Conservation (phyloP, 2,797 vertebrate species). For the Heliangelus exortis region DNA sequence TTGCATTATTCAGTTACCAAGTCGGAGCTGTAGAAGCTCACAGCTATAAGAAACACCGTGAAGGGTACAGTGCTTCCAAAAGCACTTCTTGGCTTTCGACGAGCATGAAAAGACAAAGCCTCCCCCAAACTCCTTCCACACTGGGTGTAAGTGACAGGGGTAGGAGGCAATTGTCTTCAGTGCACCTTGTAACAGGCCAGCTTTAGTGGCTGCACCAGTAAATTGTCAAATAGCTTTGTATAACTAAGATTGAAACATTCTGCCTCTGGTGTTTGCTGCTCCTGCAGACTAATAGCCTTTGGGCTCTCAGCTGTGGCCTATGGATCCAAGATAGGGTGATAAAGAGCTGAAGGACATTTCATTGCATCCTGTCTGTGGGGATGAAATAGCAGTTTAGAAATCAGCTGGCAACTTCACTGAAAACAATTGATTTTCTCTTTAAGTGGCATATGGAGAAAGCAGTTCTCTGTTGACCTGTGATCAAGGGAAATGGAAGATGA, state of each 20-base stretch:
- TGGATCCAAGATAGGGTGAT: not conserved
- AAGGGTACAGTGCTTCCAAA: not conserved
- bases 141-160: accelerated
- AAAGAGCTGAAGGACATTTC: not conserved
- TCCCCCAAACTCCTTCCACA: accelerated
- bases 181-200: accelerated
- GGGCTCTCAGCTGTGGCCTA: not conserved
- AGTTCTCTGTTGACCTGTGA: not conserved
- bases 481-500: not conserved
- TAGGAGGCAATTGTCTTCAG: not conserved
- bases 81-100: not conserved
- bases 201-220: too few relatives aligned
- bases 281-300: not conserved
- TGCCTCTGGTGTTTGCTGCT: not conserved
- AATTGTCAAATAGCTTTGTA: not conserved
- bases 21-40: not conserved
- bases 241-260: not conserved
- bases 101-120: not conserved
- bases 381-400: not conserved
- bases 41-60: not conserved
- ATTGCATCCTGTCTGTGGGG: not conserved
- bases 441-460: not conserved
- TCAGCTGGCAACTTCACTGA: not conserved
- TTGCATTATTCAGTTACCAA: not conserved
- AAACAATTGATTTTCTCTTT: constrained; percentile 3